Evolutionary conservation across 2,888 invertebrate species (phyloP).

Genomic region (Synanthedon vespiformis): DNA sequence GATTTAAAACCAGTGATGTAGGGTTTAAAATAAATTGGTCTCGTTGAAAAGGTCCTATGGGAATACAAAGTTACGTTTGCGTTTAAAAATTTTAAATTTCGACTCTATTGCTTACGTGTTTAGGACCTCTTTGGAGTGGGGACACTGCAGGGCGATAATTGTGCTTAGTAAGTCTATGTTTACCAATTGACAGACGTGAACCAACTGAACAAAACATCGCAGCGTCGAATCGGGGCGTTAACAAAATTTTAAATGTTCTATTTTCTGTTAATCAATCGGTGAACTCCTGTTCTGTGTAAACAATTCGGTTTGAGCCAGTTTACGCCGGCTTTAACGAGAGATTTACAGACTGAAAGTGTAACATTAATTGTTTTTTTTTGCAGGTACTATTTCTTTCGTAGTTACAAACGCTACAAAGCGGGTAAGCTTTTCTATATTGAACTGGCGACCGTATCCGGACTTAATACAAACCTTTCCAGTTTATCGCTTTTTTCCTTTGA

Average conservation of each 20-base stretch:
- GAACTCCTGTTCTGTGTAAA: slow-evolving; percentile 5
- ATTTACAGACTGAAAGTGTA: neutral
- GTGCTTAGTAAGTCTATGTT: slow-evolving; percentile 31
- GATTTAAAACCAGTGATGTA: slow-evolving; percentile 1
- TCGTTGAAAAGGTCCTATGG: slow-evolving; percentile 7
- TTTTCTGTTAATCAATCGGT: slow-evolving; percentile 37
- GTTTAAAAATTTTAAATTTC: slow-evolving; percentile 17
- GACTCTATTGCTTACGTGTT: slow-evolving; percentile 11
- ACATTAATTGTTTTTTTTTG: neutral
- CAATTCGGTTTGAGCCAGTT: neutral
- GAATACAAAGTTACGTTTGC: slow-evolving; percentile 18
- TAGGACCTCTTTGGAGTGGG: slow-evolving; percentile 13
- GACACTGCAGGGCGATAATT: slow-evolving; percentile 6
- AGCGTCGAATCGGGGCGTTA: slow-evolving; percentile 33
- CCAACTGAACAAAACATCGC: slow-evolving; percentile 43
- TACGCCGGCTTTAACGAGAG: neutral
- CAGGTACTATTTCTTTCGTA: neutral
- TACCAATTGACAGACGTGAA: slow-evolving; percentile 47
- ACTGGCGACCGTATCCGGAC: too few species aligned
- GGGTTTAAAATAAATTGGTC: slow-evolving; percentile 17
- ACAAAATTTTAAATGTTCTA: slow-evolving; percentile 26
- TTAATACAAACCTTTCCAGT: too few species aligned
- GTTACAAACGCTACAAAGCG: too few species aligned
- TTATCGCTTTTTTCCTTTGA: too few species aligned
- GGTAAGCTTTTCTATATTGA: too few species aligned